Percentiles rank a stretch among this genome's conserved stretches.
These are phyloP conservation scores for Zophobas morio DNA, from an alignment of 1,140 invertebrate genomes.

Conservation along the genomic window DNA sequence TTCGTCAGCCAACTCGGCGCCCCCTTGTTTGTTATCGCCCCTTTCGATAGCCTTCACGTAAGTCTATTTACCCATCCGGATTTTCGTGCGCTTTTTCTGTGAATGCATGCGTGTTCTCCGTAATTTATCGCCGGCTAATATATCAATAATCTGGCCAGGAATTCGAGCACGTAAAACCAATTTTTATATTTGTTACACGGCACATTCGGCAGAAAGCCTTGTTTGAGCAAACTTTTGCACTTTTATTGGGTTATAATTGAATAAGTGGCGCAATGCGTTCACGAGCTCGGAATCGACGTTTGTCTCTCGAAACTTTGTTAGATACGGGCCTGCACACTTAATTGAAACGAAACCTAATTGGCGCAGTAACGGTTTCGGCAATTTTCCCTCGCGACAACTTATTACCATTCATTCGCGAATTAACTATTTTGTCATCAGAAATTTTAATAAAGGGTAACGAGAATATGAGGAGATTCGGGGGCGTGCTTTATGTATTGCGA, in stretches of 20 bases:
- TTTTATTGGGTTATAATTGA: too few relatives aligned
- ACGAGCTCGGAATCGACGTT: background rate
- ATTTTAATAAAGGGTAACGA: too few relatives aligned
- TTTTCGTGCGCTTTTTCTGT: background rate
- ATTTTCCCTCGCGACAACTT: background rate
- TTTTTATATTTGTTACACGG: background rate
- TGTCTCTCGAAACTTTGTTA: background rate
- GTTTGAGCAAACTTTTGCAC: too few relatives aligned
- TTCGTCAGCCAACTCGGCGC: too few relatives aligned
- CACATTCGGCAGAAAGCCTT: background rate
- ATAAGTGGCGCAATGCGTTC: background rate
- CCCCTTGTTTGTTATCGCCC: too few relatives aligned
- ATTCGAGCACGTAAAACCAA: background rate
- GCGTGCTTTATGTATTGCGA: background rate
- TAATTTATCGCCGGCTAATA: background rate
- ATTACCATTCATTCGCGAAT: conserved; percentile 1
- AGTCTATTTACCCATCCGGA: background rate
- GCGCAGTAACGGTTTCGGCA: too few relatives aligned
- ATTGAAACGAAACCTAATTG: background rate
- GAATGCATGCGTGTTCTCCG: background rate
- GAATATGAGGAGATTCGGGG: background rate
- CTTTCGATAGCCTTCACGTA: background rate
- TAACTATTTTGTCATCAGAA: background rate
- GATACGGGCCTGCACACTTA: background rate
- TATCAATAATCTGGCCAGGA: background rate